Percentiles rank a stretch among this genome's conserved stretches.
These are phyloP conservation scores for Zelleria hepariella DNA, from an alignment of 2,888 invertebrate genomes.

Conservation along the genomic window DNA sequence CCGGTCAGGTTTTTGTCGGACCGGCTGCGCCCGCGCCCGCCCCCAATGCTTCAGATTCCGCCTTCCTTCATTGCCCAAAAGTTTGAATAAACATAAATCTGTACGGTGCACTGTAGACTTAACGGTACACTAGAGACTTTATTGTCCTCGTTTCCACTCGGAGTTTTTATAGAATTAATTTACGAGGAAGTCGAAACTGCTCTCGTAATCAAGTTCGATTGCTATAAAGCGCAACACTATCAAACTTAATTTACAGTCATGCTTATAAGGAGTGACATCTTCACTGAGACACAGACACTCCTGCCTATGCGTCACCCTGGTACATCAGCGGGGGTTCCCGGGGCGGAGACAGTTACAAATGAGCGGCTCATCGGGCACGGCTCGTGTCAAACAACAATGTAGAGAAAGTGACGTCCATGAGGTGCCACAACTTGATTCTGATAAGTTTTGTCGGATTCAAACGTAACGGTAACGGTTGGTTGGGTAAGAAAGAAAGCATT, in stretches of 20 bases:
- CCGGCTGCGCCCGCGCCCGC: constrained; percentile 10
- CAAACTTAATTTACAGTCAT: not conserved
- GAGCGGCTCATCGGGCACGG: constrained; percentile 10
- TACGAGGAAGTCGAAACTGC: not conserved
- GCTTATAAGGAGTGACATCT: not conserved
- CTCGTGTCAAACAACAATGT: constrained; percentile 30
- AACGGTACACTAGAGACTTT: constrained; percentile 9
- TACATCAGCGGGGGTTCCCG: not conserved
- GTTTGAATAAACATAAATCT: constrained; percentile 38
- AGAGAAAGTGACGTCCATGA: constrained; percentile 27
- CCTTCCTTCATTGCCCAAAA: constrained; percentile 20
- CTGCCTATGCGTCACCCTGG: not conserved
- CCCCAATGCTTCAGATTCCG: constrained; percentile 28
- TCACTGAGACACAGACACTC: no score
- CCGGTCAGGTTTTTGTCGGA: constrained; percentile 41
- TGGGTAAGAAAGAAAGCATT: not conserved
- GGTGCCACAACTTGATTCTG: not conserved
- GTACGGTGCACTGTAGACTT: constrained; percentile 33
- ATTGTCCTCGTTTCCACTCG: not conserved
- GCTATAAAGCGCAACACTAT: no score
- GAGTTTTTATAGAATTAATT: not conserved
- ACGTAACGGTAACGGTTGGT: constrained; percentile 1
- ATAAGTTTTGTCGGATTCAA: not conserved
- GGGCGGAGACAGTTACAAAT: constrained; percentile 18
- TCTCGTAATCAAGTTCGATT: no score